These are phyloP conservation scores for Ganaspis sp. DNA, from an alignment of 1,140 invertebrate genomes.

Conservation along the genomic window DNA sequence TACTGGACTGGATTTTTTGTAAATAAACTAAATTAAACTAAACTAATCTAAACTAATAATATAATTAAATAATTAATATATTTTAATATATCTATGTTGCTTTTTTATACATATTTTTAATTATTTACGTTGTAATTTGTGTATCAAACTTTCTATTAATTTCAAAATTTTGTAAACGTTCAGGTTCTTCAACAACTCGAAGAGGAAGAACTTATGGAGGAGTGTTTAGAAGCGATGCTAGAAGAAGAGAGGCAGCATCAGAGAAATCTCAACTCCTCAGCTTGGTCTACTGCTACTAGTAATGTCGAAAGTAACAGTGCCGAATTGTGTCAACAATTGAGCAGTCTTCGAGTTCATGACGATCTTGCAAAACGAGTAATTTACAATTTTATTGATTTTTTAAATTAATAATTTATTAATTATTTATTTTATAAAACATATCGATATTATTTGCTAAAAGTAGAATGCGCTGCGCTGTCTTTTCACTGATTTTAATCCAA, in stretches of 20 bases:
- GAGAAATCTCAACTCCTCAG: conserved; percentile 71
- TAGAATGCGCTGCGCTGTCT: too few species aligned
- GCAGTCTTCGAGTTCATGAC: conserved; percentile 72
- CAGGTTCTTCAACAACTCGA: conserved; percentile 90
- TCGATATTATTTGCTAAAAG: too few species aligned
- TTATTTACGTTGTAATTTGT: conserved; percentile 9
- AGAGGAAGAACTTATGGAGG: conserved; percentile 91
- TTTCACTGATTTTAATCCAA: too few species aligned
- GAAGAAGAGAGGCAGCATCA: conserved; percentile 80
- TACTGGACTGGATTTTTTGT: too few species aligned
- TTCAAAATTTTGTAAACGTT: conserved; percentile 40
- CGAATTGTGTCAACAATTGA: conserved; percentile 73
- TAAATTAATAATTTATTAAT: background rate
- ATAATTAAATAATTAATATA: too few species aligned
- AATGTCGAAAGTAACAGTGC: conserved; percentile 66
- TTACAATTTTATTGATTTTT: conserved; percentile 13
- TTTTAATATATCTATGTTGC: too few species aligned
- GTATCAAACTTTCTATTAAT: too few species aligned
- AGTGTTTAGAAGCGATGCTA: conserved; percentile 89
- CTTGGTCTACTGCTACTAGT: conserved; percentile 70
- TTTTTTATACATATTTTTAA: too few species aligned
- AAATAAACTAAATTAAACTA: too few species aligned
- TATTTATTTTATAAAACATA: too few species aligned
- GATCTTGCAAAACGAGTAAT: conserved; percentile 76
- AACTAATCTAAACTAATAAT: too few species aligned